These are phyloP conservation scores for Drosophila aldrichi DNA, from an alignment of 2,888 invertebrate species.

Conservation along the genomic window DNA sequence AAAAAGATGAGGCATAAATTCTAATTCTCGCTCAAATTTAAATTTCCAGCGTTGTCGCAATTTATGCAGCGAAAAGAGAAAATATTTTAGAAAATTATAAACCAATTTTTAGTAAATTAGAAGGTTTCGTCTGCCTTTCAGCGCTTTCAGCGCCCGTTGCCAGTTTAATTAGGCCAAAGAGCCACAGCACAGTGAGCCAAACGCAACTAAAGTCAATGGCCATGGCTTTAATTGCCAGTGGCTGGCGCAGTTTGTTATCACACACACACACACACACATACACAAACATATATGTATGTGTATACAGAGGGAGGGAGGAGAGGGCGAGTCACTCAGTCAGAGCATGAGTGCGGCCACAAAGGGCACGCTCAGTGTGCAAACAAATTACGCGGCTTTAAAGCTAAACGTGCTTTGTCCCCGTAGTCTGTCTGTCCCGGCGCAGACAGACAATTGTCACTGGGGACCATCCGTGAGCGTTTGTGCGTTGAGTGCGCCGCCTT, in stretches of 20 bases:
- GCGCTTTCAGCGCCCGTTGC: slow-evolving; percentile 36
- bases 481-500: slow-evolving; percentile 43
- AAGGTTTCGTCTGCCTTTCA: slow-evolving; percentile 23
- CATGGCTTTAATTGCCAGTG: slow-evolving; percentile 63
- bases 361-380: slow-evolving; percentile 47
- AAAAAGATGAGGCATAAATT: slow-evolving; percentile 61
- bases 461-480: slow-evolving; percentile 37
- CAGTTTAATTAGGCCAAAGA: slow-evolving; percentile 79
- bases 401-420: slow-evolving; percentile 49
- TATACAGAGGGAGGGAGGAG: background rate
- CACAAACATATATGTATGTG: background rate
- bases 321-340: slow-evolving; percentile 11
- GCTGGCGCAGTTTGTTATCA: slow-evolving; percentile 48
- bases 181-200: slow-evolving; percentile 16
- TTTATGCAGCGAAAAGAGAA: slow-evolving; percentile 49
- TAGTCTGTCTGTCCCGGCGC: slow-evolving; percentile 19
- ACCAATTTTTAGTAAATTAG: slow-evolving; percentile 66
- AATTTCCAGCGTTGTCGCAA: slow-evolving; percentile 45
- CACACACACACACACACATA: slow-evolving; percentile 15
- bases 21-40: slow-evolving; percentile 55
- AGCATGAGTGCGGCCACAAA: slow-evolving; percentile 34
- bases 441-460: slow-evolving; percentile 27
- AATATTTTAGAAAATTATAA: slow-evolving; percentile 68
- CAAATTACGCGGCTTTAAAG: slow-evolving; percentile 77
- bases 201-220: slow-evolving; percentile 58